A percentile compares a stretch with the other conserved stretches of the same genome.
Conservation (phyloP, 2,888 invertebrate species). For the Serrognathus titanus region DNA sequence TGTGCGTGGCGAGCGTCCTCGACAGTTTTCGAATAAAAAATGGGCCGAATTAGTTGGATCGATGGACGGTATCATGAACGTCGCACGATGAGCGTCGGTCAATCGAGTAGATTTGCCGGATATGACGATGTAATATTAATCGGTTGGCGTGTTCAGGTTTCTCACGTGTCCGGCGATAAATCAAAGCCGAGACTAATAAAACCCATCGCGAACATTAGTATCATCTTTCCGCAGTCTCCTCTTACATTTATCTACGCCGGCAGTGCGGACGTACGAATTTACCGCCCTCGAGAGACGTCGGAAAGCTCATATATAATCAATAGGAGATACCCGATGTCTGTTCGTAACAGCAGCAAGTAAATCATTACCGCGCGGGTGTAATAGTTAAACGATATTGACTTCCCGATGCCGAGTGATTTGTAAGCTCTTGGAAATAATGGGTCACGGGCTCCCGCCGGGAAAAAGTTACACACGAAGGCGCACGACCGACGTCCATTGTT, state of each 20-base stretch:
- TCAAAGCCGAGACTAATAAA: slow-evolving; percentile 14
- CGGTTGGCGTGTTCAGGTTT: background rate
- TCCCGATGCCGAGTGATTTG: slow-evolving; percentile 14
- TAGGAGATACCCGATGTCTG: slow-evolving; percentile 41
- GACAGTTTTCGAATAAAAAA: too few species aligned
- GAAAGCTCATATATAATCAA: slow-evolving; percentile 34
- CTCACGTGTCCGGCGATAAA: slow-evolving; percentile 5
- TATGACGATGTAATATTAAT: background rate
- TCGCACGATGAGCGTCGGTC: background rate
- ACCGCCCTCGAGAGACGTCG: slow-evolving; percentile 28
- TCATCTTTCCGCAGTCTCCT: slow-evolving; percentile 16
- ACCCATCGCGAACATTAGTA: slow-evolving; percentile 20
- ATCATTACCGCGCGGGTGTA: slow-evolving; percentile 40
- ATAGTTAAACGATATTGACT: slow-evolving; percentile 39
- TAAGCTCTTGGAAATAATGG: too few species aligned
- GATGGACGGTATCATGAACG: background rate
- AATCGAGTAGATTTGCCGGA: background rate
- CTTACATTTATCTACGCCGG: slow-evolving; percentile 13
- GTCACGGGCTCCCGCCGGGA: background rate
- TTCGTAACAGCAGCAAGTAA: slow-evolving; percentile 40
- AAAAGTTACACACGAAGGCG: background rate
- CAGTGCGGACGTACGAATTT: slow-evolving; percentile 29
- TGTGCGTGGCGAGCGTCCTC: too few species aligned
- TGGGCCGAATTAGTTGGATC: too few species aligned
- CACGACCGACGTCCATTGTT: too few species aligned